These are phyloP conservation scores for Speoplatyrhinus poulsoni DNA, from an alignment of 2,113 vertebrate genomes.

Conservation along the genomic window DNA sequence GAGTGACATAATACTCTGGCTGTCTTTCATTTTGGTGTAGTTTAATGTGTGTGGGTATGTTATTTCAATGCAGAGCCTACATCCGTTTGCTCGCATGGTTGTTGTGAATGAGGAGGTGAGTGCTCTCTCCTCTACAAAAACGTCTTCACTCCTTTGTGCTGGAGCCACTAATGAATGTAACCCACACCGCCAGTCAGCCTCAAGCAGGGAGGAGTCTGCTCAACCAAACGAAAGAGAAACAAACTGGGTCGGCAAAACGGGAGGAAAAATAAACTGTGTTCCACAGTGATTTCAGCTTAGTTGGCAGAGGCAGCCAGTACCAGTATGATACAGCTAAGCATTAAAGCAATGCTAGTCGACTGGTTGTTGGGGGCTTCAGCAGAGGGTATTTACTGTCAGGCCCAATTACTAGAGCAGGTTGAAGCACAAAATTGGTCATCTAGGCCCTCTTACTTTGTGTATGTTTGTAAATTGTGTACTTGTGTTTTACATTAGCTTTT, in stretches of 20 bases:
- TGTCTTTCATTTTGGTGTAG: constrained; percentile 2
- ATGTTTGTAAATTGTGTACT: constrained; percentile 24
- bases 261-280: constrained; percentile 65
- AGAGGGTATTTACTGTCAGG: constrained; percentile 62
- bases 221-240: constrained; percentile 51
- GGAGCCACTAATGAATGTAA: constrained; percentile 39
- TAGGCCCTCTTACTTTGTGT: constrained; percentile 29
- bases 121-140: constrained; percentile 12
- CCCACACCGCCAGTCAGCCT: constrained; percentile 26
- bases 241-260: constrained; percentile 53
- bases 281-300: constrained; percentile 26
- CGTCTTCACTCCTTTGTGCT: constrained; percentile 5
- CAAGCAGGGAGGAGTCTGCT: constrained; percentile 31
- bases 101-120: constrained; percentile 21
- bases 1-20: not conserved
- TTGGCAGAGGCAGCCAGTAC: constrained; percentile 31
- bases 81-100: constrained; percentile 36
- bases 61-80: constrained; percentile 12
- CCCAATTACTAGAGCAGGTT: constrained; percentile 34
- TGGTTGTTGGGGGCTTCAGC: constrained; percentile 38
- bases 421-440: constrained; percentile 23
- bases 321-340: constrained; percentile 27
- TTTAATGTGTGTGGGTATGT: not conserved
- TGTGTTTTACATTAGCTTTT: constrained; percentile 5
- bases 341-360: constrained; percentile 41